Evolutionary conservation across 2,797 vertebrate species (phyloP), one percentile per base, ranked within the genome.

Genomic region (Sebastolobus altivelis): DNA sequence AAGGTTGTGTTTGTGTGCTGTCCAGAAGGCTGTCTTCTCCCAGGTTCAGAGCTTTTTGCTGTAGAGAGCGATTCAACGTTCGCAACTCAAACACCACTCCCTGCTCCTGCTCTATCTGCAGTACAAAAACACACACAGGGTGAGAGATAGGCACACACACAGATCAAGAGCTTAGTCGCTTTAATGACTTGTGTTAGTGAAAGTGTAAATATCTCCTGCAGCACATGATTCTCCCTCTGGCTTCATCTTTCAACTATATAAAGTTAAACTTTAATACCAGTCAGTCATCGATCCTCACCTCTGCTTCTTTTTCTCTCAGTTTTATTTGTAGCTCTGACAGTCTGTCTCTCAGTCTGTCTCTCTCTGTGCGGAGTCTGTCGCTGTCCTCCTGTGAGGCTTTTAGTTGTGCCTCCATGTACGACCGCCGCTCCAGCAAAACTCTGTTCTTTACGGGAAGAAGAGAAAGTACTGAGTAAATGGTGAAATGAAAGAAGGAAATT

Each of bases 91-190:
- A 96, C 82, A 93, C 87, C 82, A 91, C 85, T 69, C 95, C 95
- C 87, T 96, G 95, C 86, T 96, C 95, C 93, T 95, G 96, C 87
- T 95, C 95, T 84, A 96, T 79, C 96, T 96, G 90, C 73, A 80
- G 63, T 27, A 58, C 66, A 87, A 16, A 86, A 14, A 75, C 52
- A 81, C 60, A 85, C 49, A 81, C 58, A 79, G 27, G 65, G 43
- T 71, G 38, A 84, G 35, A 71, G 14, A 14, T 33, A 43, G 27
- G 11, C 14, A 55, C 66, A 75, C 61, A 65, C 49, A 74, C 8
- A 79, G 7, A 83, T 60, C 38, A 65, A 61, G 40, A 72, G 31
- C 52, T 59, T 29, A 61, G 69, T 59, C 2, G 0, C 60, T 77
- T 87, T 89, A 80, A 84, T 83, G 56, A 27, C 22, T 52, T 76